phyloP scores from a whole-genome alignment of 2,888 invertebrate genomes.

The Leucania comma region DNA sequence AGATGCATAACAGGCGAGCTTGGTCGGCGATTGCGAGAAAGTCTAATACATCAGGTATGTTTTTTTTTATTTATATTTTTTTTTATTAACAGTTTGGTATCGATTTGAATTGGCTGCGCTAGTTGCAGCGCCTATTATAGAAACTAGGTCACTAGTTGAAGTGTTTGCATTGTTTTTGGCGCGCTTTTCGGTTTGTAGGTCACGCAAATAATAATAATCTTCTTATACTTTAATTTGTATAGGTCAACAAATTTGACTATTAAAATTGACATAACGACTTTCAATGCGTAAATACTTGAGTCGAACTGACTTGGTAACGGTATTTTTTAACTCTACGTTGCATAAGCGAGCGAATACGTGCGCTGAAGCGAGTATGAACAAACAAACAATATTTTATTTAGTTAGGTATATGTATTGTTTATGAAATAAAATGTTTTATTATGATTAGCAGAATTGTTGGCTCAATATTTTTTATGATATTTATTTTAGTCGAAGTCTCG shows the following conservation, averaged over 20 bases:
- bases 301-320: constrained; percentile 1
- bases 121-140: constrained; percentile 11
- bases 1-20: constrained; percentile 61
- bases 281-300: neutral
- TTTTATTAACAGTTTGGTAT: constrained; percentile 14
- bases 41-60: constrained; percentile 55
- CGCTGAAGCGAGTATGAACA: neutral
- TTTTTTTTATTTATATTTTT: neutral
- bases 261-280: neutral
- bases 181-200: constrained; percentile 20
- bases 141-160: constrained; percentile 30
- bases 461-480: too few relatives aligned
- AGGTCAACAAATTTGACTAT: neutral
- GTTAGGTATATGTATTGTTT: neutral
- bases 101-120: constrained; percentile 5
- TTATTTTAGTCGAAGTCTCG: too few relatives aligned
- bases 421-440: neutral
- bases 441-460: too few relatives aligned
- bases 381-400: neutral
- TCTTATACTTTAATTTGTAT: neutral
- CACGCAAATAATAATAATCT: neutral
- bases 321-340: constrained; percentile 8
- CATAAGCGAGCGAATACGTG: constrained; percentile 4
- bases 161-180: constrained; percentile 22
- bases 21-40: constrained; percentile 64